These are phyloP conservation scores for Antennarius maculatus DNA, from an alignment of 2,797 vertebrate species.

Conservation along the genomic window DNA sequence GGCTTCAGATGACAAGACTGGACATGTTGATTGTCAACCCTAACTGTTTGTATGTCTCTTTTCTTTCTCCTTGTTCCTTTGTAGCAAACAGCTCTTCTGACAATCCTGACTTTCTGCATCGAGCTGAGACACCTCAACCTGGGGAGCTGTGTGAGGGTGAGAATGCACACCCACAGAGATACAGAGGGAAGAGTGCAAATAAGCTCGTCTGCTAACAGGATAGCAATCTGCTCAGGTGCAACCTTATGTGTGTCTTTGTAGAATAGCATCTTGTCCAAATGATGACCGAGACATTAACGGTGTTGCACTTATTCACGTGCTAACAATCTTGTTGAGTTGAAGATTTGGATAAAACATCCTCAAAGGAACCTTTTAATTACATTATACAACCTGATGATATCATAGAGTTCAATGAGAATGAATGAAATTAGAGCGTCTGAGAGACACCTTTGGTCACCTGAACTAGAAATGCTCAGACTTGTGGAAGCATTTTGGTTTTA, in stretches of 20 bases:
- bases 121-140: slow-evolving; percentile 95
- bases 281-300: slow-evolving; percentile 21
- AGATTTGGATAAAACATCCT: background rate
- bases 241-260: slow-evolving; percentile 15
- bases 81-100: slow-evolving; percentile 96
- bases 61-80: slow-evolving; percentile 73
- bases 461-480: no score
- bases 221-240: background rate
- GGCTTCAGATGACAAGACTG: slow-evolving; percentile 38
- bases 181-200: slow-evolving; percentile 16
- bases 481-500: no score
- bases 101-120: slow-evolving; percentile 95
- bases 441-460: no score
- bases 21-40: slow-evolving; percentile 12
- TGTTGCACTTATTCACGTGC: slow-evolving; percentile 1
- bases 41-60: background rate
- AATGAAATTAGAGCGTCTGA: no score
- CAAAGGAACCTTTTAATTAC: no score
- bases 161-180: slow-evolving; percentile 55
- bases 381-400: no score
- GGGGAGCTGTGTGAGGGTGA: slow-evolving; percentile 96
- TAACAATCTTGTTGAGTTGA: slow-evolving; percentile 15
- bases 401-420: no score
- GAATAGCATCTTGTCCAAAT: slow-evolving; percentile 32
- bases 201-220: background rate